Base-by-base conservation (phyloP, 2,113 vertebrate genomes). In the Odobenus rosmarus region DNA sequence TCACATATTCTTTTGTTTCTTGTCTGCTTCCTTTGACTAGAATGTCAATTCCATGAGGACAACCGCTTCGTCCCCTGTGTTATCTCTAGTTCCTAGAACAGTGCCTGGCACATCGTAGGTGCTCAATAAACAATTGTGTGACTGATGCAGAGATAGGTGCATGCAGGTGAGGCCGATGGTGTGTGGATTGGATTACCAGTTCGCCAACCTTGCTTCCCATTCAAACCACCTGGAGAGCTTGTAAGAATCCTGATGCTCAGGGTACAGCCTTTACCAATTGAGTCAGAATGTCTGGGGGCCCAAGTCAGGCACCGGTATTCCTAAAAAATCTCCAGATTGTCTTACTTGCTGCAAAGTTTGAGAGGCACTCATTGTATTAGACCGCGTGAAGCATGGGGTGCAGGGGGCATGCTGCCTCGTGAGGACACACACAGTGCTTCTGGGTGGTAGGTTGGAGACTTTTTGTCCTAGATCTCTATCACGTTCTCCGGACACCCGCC, bases 381-480 rank as follows among this genome's bases (percentile, higher is more conserved):
- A 67, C 12, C 9, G 18, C 0, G 1, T 7, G 53, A 19, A 72
- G 33, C 1, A 1, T 4, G 12, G 55, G 87, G 4, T 3, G 4
- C 7, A 4, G 80, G 67, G 1, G 19, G 55, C 6, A 0, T 14
- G 49, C 59, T 8, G 4, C 31, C 9, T 3, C 0, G 0, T 26
- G 2, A 86, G 77, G 2, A 90, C 2, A 7, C 15, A 10, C 6
- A 0, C 1, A 5, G 62, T 0, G 0, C 15, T 67, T 72, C 93
- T 92, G 97, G 51, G 96, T 62, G 85, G 64, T 16, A 79, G 0
- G 0, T 93, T 93, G 95, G 97, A 98, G 98, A 97, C 94, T 90
- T 98, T 64, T 71, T 88, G 95, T 94, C 93, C 0, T 5, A 84
- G 92, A 97, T 97, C 98, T 98, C 95, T 95, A 87, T 98, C n/a